phyloP scores from a whole-genome alignment of 2,113 vertebrate species.

The Oceanodroma tethys region DNA sequence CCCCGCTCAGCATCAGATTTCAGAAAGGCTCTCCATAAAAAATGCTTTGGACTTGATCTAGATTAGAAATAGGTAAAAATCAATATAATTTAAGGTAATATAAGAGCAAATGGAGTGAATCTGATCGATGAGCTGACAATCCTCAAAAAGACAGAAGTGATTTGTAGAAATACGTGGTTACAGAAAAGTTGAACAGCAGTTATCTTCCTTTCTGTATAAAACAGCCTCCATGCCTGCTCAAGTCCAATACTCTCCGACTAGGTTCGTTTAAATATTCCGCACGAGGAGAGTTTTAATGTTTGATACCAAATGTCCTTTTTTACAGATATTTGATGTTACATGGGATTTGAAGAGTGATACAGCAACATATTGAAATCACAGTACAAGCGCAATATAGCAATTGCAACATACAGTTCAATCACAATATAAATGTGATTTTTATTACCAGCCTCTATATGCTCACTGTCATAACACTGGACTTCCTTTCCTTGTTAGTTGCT shows the following conservation, averaged over 20 bases:
- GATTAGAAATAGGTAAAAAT: background rate
- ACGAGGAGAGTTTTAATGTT: background rate
- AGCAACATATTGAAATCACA: background rate
- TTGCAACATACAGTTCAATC: background rate
- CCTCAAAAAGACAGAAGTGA: background rate
- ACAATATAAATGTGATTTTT: background rate
- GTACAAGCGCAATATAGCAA: background rate
- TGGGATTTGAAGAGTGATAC: background rate
- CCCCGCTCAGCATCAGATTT: background rate
- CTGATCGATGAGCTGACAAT: background rate
- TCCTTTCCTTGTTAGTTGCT: background rate
- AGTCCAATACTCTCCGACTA: background rate
- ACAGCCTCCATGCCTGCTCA: background rate
- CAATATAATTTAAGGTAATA: background rate
- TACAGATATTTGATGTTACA: background rate
- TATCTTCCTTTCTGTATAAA: background rate
- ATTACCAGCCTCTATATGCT: background rate
- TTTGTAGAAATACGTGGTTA: background rate
- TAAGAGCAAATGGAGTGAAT: background rate
- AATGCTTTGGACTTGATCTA: background rate
- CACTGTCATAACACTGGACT: background rate
- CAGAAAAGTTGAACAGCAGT: background rate
- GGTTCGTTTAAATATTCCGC: background rate
- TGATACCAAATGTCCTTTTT: background rate
- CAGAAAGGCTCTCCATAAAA: background rate